phyloP scores from a whole-genome alignment of 2,113 vertebrate species.

The mouse (Mus musculus) region GRCm39 chr12:66507001-66507500 shows the following conservation, averaged over 20 bases:
- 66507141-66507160: background rate
- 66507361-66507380: background rate
- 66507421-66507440: background rate
- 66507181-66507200: background rate
- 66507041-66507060: background rate
- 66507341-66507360: background rate
- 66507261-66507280: background rate
- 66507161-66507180: background rate
- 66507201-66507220: background rate
- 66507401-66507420: too few species aligned
- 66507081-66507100: background rate
- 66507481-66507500: background rate
- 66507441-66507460: background rate
- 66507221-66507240: constrained; percentile 10
- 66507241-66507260: background rate
- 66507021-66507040: background rate
- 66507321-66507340: background rate
- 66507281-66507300: background rate
- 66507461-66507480: background rate
- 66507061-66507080: background rate
- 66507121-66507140: background rate
- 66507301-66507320: background rate
- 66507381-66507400: background rate
- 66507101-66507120: background rate
- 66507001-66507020: background rate